Conservation (phyloP, 2,797 vertebrate species). For the Acropternis orthonyx region DNA sequence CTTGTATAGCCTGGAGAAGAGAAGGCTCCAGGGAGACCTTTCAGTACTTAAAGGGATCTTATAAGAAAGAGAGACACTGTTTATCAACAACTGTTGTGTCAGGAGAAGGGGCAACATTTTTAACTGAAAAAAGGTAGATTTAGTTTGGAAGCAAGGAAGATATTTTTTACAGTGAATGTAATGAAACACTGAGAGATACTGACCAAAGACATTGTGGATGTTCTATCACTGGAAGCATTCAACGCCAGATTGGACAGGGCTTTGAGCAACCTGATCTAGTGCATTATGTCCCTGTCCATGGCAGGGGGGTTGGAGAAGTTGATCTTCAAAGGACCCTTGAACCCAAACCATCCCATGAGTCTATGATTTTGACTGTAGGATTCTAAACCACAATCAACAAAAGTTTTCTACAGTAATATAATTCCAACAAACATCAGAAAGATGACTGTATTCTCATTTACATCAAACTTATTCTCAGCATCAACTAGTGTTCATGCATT, state of each 20-base stretch:
- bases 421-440: not conserved
- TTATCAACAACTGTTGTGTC: fast-evolving
- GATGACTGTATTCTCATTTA: not conserved
- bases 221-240: not conserved
- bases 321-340: not conserved
- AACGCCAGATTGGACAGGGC: not conserved
- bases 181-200: not conserved
- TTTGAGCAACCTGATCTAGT: not conserved
- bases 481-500: not conserved
- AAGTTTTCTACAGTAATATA: not conserved
- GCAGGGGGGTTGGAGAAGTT: not conserved
- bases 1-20: not conserved
- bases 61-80: not conserved
- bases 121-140: not conserved
- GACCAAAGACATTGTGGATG: not conserved
- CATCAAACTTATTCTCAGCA: not conserved
- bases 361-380: not conserved
- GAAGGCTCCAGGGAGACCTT: not conserved
- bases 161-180: fast-evolving
- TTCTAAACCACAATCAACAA: not conserved
- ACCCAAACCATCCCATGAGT: not conserved
- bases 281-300: not conserved
- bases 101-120: not conserved
- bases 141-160: not conserved
- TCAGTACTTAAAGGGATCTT: not conserved